Base-by-base conservation (phyloP, 1,140 invertebrate genomes). In the Eumeta japonica region DNA sequence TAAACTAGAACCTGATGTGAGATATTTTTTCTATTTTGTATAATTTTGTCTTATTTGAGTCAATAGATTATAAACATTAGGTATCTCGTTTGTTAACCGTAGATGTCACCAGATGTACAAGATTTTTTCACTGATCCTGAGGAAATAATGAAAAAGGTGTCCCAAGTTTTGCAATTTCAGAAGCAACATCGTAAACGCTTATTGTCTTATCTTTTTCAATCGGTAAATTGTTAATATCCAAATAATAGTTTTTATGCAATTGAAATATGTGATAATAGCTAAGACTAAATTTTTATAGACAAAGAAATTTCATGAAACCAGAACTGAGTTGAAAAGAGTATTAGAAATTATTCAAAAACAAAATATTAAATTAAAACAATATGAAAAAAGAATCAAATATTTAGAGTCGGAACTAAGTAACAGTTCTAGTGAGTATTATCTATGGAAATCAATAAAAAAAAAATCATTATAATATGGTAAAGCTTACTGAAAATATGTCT, bases 51-150 rank as follows among this genome's bases (percentile, higher is more conserved):
- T 32, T 33, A 10, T n/a, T n/a, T n/a, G n/a, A n/a, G n/a, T n/a
- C n/a, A n/a, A n/a, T n/a, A n/a, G n/a, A n/a, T n/a, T n/a, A n/a
- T n/a, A n/a, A n/a, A n/a, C n/a, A n/a, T n/a, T n/a, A n/a, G n/a
- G n/a, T n/a, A n/a, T n/a, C n/a, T n/a, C n/a, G n/a, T n/a, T n/a
- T n/a, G n/a, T n/a, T n/a, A n/a, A 24, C n/a, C 48, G 19, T 39
- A 77, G 73, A 77, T 77, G 75, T 72, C 67, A 46, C 52, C 62
- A 48, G 71, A 77, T 39, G 56, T 77, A 34, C 64, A 70, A 57
- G 67, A 77, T 43, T 77, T 70, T 50, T 77, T 77, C 34, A 68
- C 64, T 11, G 72, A 77, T 34, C 75, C 75, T 1, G 70, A 73
- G 42, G 73, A 76, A 51, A 50, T 77, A 47, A 57, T 76, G 38